Evolutionary conservation across 1,140 invertebrate species (phyloP), one percentile per base, ranked within the genome.

Genomic region (Brachionus angularis): DNA sequence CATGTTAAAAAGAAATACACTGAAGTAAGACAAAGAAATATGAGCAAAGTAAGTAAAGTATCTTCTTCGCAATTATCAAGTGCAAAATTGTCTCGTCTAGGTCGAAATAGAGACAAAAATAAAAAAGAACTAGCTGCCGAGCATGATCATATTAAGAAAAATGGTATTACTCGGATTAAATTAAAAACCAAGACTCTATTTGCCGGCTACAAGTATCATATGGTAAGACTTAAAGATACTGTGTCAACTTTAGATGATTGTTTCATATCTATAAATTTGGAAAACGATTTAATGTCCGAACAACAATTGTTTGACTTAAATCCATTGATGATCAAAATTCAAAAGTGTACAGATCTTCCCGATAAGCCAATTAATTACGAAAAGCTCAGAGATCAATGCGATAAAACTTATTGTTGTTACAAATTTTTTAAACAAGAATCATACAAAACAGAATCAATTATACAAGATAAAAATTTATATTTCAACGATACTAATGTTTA

Each of bases 401-500:
- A 76, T 16, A 77, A 79, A 52, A 76, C 75, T 16, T 79, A 77
- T 70, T 76, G 77, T 61, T 74, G 75, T 46, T 81, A 81, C 72
- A 71, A 77, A 31, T 79, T 81, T 72, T 77, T 76, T 47, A 76
- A 77, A 50, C 74, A 77, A 58, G 73, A 74, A 5, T 72, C 73
- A 7, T 76, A 80, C 62, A 49, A 67, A 46, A 79, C 76, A 52
- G 39, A 74, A 21, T 75, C 76, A 5, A 75, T 76, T 49, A 72
- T 76, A 21, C 79, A 80, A 72, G 74, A 44, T 14, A 73, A 64
- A 27, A 76, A 77, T 44, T 73, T 81, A 0, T 79, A 79, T 73
- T 81, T 76, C 76, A 76, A 81, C 73, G 80, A 81, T 72, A 74
- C 76, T 31, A 78, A 79, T 75, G 77, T 81, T 25, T 74, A 79